Evolutionary conservation across 2,888 invertebrate species (phyloP).

Genomic region (Horisme vitalbata): DNA sequence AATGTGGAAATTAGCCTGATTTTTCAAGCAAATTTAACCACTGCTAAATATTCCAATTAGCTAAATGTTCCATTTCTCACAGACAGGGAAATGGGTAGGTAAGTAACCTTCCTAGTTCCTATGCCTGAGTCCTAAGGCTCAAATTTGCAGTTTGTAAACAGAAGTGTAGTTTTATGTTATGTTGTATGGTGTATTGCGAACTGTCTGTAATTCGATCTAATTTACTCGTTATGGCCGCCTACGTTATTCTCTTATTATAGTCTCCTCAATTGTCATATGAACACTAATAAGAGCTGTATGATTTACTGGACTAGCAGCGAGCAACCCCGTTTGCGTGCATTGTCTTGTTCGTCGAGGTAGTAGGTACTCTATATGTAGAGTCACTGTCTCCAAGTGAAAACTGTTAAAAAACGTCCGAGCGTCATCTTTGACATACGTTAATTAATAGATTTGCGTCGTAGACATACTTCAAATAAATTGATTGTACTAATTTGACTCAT

Average conservation of each 20-base stretch:
- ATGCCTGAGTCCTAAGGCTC: not conserved
- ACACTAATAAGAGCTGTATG: too few relatives aligned
- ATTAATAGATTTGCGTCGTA: too few relatives aligned
- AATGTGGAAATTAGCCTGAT: too few relatives aligned
- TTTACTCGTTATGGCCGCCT: constrained; percentile 59
- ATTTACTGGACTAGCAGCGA: too few relatives aligned
- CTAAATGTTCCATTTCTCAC: not conserved
- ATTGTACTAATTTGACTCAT: too few relatives aligned
- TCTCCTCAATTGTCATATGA: constrained; percentile 5
- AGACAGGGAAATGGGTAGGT: not conserved
- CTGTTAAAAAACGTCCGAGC: too few relatives aligned
- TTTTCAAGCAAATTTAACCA: not conserved
- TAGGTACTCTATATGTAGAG: too few relatives aligned
- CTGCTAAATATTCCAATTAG: not conserved
- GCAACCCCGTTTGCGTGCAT: too few relatives aligned
- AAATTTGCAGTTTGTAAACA: not conserved
- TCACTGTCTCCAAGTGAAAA: too few relatives aligned
- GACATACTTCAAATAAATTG: too few relatives aligned
- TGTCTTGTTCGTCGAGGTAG: too few relatives aligned
- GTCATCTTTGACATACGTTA: too few relatives aligned
- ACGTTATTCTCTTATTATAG: constrained; percentile 36
- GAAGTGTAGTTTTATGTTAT: not conserved
- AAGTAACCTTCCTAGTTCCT: not conserved
- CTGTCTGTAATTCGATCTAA: constrained; percentile 60
- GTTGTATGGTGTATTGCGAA: constrained; percentile 36